Evolutionary conservation across 2,888 invertebrate genomes (phyloP).

Genomic region (Teleiodes luculella): DNA sequence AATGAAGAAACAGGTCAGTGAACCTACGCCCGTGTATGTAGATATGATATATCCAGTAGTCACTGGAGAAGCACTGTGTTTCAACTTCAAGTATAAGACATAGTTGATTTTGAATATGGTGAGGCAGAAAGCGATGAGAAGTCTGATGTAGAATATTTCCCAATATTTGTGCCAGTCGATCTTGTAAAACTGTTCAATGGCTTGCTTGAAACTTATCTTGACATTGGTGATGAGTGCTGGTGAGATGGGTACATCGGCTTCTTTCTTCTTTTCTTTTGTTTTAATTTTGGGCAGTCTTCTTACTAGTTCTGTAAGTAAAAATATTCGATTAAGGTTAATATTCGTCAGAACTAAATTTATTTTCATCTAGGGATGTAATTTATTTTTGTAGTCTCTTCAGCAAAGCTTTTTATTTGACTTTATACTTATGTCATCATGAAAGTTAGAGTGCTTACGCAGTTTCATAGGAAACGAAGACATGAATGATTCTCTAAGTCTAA

Average conservation of each 20-base stretch:
- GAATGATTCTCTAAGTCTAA: too few relatives aligned
- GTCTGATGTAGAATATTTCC: slow-evolving; percentile 70
- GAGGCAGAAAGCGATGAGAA: slow-evolving; percentile 66
- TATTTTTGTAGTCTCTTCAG: too few relatives aligned
- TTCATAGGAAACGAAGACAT: too few relatives aligned
- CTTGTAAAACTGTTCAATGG: slow-evolving; percentile 56
- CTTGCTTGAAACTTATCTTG: slow-evolving; percentile 38
- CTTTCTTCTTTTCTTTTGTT: slow-evolving; percentile 24
- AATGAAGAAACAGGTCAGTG: slow-evolving; percentile 61
- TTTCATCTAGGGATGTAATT: too few relatives aligned
- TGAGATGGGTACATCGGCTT: slow-evolving; percentile 9
- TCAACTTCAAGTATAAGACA: slow-evolving; percentile 60
- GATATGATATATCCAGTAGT: slow-evolving; percentile 76
- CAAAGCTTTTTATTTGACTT: too few relatives aligned
- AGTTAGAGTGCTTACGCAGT: too few relatives aligned
- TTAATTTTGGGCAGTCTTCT: slow-evolving; percentile 30
- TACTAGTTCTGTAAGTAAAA: slow-evolving; percentile 37
- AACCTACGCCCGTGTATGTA: slow-evolving; percentile 65
- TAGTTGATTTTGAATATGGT: slow-evolving; percentile 71
- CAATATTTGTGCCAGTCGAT: slow-evolving; percentile 73
- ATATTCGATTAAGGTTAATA: neutral
- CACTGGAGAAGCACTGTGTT: slow-evolving; percentile 62
- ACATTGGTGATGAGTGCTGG: slow-evolving; percentile 34
- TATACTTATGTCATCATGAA: too few relatives aligned
- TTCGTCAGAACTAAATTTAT: too few relatives aligned